Conservation (phyloP, 2,888 invertebrate species). For the Lottia scabra region DNA sequence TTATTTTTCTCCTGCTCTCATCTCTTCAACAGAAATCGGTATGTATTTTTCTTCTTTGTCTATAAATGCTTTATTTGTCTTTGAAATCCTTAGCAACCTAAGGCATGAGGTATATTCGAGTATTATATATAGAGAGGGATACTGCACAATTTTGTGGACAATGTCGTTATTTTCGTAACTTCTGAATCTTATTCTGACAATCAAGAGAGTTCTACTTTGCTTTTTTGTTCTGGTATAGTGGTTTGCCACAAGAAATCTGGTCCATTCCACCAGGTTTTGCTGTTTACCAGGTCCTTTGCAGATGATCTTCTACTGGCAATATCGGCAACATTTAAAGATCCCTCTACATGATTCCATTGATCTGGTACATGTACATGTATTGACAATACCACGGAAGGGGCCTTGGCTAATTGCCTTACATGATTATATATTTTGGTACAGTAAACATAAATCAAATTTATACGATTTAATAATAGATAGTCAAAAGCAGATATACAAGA, state of each 20-base stretch:
- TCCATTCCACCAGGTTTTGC: not conserved
- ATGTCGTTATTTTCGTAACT: not conserved
- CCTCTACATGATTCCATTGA: not conserved
- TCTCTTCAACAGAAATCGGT: not conserved
- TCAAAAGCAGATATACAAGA: too few species aligned
- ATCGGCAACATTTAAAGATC: not conserved
- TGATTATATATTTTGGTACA: too few species aligned
- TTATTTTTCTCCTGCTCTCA: not conserved
- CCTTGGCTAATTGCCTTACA: too few species aligned
- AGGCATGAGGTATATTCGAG: not conserved
- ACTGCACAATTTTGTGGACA: not conserved
- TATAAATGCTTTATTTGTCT: not conserved
- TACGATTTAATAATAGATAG: too few species aligned
- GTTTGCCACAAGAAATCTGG: not conserved
- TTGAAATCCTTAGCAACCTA: not conserved
- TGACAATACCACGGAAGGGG: too few species aligned
- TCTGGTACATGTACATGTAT: too few species aligned
- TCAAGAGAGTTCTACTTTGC: not conserved
- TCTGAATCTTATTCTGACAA: not conserved
- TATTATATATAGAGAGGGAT: not conserved
- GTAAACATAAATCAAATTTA: too few species aligned
- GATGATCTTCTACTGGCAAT: conserved; percentile 23
- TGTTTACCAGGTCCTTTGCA: not conserved
- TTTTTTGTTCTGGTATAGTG: not conserved
- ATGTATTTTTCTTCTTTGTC: not conserved